Conservation (phyloP, 2,797 vertebrate genomes). For the Esox masquinongy region DNA sequence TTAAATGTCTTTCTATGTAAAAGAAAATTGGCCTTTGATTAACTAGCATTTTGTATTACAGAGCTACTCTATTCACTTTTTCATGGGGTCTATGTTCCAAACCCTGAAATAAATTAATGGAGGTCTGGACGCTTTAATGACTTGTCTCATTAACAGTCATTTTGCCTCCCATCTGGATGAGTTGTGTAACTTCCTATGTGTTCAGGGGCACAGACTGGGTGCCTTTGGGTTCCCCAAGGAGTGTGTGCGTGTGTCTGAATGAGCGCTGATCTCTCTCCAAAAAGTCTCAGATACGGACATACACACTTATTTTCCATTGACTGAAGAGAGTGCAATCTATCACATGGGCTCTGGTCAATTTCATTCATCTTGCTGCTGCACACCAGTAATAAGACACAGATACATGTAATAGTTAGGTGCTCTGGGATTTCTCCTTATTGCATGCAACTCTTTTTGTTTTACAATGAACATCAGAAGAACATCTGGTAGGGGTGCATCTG, state of each 20-base stretch:
- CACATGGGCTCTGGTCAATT: constrained; percentile 2
- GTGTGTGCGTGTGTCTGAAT: not conserved
- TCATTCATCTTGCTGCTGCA: not conserved
- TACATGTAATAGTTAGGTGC: not conserved
- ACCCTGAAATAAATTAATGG: constrained; percentile 25
- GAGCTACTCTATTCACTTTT: not conserved
- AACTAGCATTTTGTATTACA: not conserved
- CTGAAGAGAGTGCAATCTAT: not conserved
- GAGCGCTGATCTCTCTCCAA: not conserved
- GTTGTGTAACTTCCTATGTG: constrained; percentile 62
- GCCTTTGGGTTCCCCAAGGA: not conserved
- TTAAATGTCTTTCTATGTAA: not conserved
- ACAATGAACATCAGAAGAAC: not conserved
- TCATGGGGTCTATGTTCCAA: constrained; percentile 32
- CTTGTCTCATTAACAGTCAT: constrained; percentile 60
- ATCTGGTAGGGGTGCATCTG: not conserved
- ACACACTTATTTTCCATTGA: not conserved
- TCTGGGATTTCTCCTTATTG: not conserved
- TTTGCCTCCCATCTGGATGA: constrained; percentile 64
- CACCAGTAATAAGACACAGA: constrained; percentile 14
- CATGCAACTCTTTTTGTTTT: not conserved
- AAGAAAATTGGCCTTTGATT: not conserved
- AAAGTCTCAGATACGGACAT: not conserved
- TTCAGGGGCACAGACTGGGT: constrained; percentile 11
- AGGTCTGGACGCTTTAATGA: constrained; percentile 20